phyloP scores from a whole-genome alignment of 2,113 vertebrate species.

The Megaleporinus macrocephalus region DNA sequence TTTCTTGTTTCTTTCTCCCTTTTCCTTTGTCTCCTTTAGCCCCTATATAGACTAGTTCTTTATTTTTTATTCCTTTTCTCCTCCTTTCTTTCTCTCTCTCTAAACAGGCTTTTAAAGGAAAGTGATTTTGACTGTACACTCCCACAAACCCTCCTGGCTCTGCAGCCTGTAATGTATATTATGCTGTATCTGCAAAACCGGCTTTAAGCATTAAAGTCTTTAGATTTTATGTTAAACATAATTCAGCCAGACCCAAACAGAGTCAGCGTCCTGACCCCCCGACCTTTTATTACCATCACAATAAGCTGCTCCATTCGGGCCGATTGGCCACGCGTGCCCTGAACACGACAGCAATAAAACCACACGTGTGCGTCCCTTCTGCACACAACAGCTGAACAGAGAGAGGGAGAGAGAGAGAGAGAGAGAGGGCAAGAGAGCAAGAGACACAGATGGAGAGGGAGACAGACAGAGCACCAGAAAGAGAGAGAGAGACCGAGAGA shows the following conservation, averaged over 20 bases:
- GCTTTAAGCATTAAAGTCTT: slow-evolving; percentile 1
- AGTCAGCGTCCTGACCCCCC: slow-evolving; percentile 24
- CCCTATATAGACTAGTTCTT: too few species aligned
- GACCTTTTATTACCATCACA: slow-evolving; percentile 53
- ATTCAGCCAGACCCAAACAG: not conserved
- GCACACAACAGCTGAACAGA: not conserved
- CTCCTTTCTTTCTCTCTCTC: not conserved
- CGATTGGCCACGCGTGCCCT: slow-evolving; percentile 43
- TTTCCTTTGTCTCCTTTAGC: too few species aligned
- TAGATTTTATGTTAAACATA: slow-evolving; percentile 34
- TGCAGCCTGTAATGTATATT: not conserved
- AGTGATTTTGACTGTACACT: not conserved
- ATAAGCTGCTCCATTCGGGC: slow-evolving; percentile 27
- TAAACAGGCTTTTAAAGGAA: not conserved
- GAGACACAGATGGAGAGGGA: not conserved
- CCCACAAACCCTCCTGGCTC: not conserved
- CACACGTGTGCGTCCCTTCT: slow-evolving; percentile 28
- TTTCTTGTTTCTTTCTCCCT: too few species aligned
- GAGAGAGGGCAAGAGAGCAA: not conserved
- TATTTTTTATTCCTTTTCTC: too few species aligned
- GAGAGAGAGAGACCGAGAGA: too few species aligned
- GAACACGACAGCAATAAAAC: slow-evolving; percentile 41
- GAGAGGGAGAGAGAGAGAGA: too few species aligned
- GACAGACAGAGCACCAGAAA: too few species aligned
- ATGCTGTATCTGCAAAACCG: not conserved